Conservation (phyloP, 2,797 vertebrate species). For the Trachops cirrhosus region DNA sequence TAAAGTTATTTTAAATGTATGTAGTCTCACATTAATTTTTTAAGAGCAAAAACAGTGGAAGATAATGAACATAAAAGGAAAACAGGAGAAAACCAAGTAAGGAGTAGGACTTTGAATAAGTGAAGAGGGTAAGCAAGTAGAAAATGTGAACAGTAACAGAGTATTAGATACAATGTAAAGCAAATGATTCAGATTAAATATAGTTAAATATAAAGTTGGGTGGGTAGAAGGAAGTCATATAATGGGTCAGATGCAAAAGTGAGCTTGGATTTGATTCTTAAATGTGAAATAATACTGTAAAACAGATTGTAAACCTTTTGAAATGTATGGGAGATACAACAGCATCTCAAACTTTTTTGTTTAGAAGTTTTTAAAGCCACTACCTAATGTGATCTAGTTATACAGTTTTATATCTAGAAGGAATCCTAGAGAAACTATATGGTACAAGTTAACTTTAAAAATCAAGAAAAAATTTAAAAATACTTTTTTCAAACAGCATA, state of each 20-base stretch:
- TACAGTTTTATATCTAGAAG: neutral
- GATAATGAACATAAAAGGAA: neutral
- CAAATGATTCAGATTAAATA: neutral
- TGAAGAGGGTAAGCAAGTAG: neutral
- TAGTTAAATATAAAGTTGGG: neutral
- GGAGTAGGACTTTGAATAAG: neutral
- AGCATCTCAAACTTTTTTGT: neutral
- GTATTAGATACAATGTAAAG: neutral
- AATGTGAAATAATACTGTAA: neutral
- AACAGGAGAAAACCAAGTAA: neutral
- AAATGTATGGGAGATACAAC: neutral
- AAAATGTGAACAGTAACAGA: neutral
- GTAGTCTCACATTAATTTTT: neutral
- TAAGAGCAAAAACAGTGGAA: neutral
- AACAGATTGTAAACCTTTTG: neutral
- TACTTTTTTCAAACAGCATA: neutral
- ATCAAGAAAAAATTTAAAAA: neutral
- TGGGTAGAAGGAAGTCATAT: neutral
- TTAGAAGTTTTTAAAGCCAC: neutral
- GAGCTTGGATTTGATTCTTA: neutral
- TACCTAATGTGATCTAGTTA: neutral
- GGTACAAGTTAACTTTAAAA: slow-evolving; percentile 2
- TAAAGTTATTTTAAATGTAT: neutral
- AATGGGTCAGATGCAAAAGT: neutral
- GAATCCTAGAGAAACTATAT: neutral